phyloP scores from a whole-genome alignment of 2,888 invertebrate species.

The Xiphydria camelus region DNA sequence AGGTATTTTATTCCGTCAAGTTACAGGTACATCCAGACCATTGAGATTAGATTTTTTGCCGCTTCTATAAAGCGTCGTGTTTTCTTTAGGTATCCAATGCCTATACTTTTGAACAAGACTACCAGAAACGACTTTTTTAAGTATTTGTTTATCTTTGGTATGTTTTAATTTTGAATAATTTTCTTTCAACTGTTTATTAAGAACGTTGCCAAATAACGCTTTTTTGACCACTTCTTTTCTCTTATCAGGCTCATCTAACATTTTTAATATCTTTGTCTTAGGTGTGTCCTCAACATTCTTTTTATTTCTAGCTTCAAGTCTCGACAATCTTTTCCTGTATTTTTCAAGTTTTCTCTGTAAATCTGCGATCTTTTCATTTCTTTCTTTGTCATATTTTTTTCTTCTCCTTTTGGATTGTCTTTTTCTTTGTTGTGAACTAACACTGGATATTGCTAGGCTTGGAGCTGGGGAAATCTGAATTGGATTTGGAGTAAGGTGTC shows the following conservation, averaged over 20 bases:
- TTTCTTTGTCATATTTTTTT: too few species aligned
- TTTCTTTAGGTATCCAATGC: constrained; percentile 3
- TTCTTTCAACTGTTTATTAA: constrained; percentile 8
- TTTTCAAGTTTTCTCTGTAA: constrained; percentile 4
- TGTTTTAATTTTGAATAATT: constrained; percentile 2
- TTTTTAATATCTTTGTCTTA: not conserved
- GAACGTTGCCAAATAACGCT: constrained; percentile 4
- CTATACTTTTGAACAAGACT: constrained; percentile 4
- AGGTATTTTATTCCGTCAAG: not conserved
- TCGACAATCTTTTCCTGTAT: constrained; percentile 4
- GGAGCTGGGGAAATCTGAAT: too few species aligned
- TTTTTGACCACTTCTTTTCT: constrained; percentile 1
- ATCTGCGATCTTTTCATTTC: too few species aligned
- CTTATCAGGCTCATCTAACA: not conserved
- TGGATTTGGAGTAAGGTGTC: too few species aligned
- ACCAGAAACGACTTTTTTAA: constrained; percentile 4
- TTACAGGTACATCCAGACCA: too few species aligned
- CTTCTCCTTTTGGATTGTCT: too few species aligned
- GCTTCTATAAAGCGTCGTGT: constrained; percentile 4
- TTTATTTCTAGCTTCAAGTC: constrained; percentile 1
- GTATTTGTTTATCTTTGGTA: constrained; percentile 6
- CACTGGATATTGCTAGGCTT: too few species aligned
- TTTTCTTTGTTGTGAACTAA: too few species aligned
- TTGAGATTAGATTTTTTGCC: not conserved
- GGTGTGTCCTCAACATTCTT: too few species aligned